phyloP scores from a whole-genome alignment of 2,888 invertebrate genomes.

The Zele albiditarsus region DNA sequence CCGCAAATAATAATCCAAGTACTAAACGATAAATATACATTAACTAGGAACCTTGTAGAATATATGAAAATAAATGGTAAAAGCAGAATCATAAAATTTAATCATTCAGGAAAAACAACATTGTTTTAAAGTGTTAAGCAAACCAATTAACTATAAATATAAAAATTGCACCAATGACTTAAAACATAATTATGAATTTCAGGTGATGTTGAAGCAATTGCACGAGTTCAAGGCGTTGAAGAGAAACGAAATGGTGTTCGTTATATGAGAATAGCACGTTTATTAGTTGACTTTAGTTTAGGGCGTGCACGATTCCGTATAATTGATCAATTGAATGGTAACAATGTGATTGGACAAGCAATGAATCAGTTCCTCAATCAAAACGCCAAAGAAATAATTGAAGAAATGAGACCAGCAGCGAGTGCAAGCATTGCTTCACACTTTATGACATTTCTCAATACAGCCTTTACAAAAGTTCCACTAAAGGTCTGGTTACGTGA shows the following conservation, averaged over 20 bases:
- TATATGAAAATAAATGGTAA: too few species aligned
- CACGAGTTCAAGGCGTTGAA: slow-evolving; percentile 82
- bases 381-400: slow-evolving; percentile 86
- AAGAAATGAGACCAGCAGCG: slow-evolving; percentile 87
- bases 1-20: too few species aligned
- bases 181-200: slow-evolving; percentile 58
- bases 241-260: slow-evolving; percentile 76
- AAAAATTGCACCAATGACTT: not conserved
- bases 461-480: slow-evolving; percentile 82
- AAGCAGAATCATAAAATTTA: too few species aligned
- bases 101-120: too few species aligned
- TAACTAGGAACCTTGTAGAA: too few species aligned
- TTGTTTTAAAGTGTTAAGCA: too few species aligned
- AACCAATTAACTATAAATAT: not conserved
- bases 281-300: slow-evolving; percentile 82
- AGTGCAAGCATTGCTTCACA: slow-evolving; percentile 82
- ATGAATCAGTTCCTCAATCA: slow-evolving; percentile 90
- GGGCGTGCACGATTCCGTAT: slow-evolving; percentile 82
- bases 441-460: slow-evolving; percentile 83
- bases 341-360: slow-evolving; percentile 86
- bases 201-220: slow-evolving; percentile 83
- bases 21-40: too few species aligned
- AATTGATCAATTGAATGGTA: slow-evolving; percentile 82
- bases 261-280: slow-evolving; percentile 81
- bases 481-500: slow-evolving; percentile 80